Conservation (phyloP, 2,888 invertebrate species). For the Prosopocoilus inquinatus region DNA sequence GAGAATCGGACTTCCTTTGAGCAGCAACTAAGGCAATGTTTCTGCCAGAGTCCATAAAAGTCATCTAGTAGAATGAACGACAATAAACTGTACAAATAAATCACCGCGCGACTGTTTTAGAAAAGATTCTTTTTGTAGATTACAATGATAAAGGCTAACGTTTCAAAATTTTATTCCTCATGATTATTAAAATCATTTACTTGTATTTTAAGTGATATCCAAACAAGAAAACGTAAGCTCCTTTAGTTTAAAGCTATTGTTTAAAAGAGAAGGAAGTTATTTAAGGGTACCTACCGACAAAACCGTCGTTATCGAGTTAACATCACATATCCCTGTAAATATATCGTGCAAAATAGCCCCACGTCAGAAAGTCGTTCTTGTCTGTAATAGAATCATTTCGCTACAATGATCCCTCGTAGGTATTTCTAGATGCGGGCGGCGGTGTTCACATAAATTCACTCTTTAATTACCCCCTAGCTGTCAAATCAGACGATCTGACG, state of each 20-base stretch:
- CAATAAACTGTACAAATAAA: constrained; percentile 48
- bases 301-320: constrained; percentile 2
- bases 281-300: background rate
- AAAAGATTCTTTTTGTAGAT: background rate
- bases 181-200: no score
- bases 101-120: constrained; percentile 28
- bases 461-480: constrained; percentile 55
- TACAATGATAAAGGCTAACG: no score
- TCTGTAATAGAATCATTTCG: constrained; percentile 28
- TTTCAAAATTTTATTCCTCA: no score
- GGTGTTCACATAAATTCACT: constrained; percentile 51
- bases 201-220: no score
- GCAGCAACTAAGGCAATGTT: no score
- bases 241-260: no score
- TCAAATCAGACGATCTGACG: constrained; percentile 73
- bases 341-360: constrained; percentile 4
- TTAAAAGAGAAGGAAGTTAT: background rate
- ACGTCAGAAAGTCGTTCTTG: constrained; percentile 10
- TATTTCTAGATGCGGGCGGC: constrained; percentile 48
- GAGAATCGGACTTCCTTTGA: no score
- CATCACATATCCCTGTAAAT: constrained; percentile 11
- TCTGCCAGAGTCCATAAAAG: constrained; percentile 41
- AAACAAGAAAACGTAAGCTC: no score
- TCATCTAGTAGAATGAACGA: constrained; percentile 46
- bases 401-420: constrained; percentile 32